Evolutionary conservation across 2,888 invertebrate species (phyloP).

Genomic region (Cephonodes hylas): DNA sequence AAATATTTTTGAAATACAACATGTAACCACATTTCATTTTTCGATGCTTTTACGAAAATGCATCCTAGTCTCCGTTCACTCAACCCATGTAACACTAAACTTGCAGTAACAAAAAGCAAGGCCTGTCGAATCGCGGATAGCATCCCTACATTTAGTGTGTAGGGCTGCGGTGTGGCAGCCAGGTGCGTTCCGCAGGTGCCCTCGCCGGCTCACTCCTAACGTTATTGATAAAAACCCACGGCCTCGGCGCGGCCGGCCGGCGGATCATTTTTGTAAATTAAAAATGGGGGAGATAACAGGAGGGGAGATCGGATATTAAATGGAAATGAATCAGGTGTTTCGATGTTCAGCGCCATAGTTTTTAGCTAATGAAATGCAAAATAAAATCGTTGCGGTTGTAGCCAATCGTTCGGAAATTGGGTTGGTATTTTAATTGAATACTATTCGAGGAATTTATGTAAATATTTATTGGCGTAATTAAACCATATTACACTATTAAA

Average conservation of each 20-base stretch:
- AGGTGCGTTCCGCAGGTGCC: slow-evolving; percentile 1
- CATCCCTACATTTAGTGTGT: background rate
- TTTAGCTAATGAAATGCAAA: background rate
- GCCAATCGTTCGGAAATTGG: background rate
- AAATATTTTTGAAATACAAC: no score
- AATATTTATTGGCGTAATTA: no score
- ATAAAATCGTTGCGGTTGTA: background rate
- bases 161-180: background rate
- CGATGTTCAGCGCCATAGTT: background rate
- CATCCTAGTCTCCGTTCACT: no score
- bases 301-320: background rate
- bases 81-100: no score
- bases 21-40: no score
- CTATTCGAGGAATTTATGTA: no score
- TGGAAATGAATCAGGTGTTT: background rate
- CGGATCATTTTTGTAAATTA: background rate
- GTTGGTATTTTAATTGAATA: no score
- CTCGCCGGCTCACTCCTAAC: background rate
- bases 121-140: background rate
- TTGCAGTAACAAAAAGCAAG: no score
- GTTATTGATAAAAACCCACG: background rate
- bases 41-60: no score
- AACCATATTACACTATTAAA: no score
- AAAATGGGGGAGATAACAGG: background rate
- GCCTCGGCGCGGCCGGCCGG: background rate